Percentiles rank a stretch among this genome's conserved stretches.
Conservation (phyloP, 2,888 invertebrate genomes). For the Hydriomena furcata region DNA sequence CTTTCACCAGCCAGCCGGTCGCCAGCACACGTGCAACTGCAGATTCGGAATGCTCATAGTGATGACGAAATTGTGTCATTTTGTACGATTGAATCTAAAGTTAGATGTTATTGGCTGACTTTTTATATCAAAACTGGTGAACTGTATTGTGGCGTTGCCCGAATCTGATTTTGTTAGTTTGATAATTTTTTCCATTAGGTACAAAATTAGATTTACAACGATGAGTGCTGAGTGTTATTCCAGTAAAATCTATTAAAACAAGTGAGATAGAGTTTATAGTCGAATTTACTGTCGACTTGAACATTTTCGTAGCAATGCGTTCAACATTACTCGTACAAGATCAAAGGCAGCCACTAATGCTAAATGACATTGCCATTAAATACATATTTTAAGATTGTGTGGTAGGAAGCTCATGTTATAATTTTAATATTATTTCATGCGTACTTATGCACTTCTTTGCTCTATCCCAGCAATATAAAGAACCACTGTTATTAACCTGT, state of each 20-base stretch:
- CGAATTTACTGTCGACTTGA: too few relatives aligned
- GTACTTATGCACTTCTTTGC: neutral
- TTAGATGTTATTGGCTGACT: neutral
- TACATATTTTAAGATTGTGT: constrained; percentile 6
- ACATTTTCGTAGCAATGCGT: too few relatives aligned
- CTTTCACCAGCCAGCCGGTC: constrained; percentile 57
- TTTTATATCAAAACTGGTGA: too few relatives aligned
- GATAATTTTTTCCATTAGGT: too few relatives aligned
- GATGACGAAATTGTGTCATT: constrained; percentile 19
- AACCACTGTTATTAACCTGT: neutral
- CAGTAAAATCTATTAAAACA: too few relatives aligned
- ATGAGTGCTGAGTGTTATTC: too few relatives aligned
- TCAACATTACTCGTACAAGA: neutral
- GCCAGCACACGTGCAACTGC: constrained; percentile 41
- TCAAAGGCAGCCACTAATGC: constrained; percentile 1
- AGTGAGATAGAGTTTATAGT: too few relatives aligned
- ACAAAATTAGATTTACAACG: too few relatives aligned
- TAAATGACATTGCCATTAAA: constrained; percentile 5
- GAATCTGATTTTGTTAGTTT: too few relatives aligned
- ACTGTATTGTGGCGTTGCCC: too few relatives aligned
- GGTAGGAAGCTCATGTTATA: too few relatives aligned
- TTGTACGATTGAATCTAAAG: neutral
- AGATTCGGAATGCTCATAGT: constrained; percentile 11
- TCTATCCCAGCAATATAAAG: neutral
- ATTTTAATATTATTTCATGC: neutral